Percentiles rank a stretch among this genome's conserved stretches.
phyloP scores from a whole-genome alignment of 2,113 vertebrate genomes.

The Caracal caracal region DNA sequence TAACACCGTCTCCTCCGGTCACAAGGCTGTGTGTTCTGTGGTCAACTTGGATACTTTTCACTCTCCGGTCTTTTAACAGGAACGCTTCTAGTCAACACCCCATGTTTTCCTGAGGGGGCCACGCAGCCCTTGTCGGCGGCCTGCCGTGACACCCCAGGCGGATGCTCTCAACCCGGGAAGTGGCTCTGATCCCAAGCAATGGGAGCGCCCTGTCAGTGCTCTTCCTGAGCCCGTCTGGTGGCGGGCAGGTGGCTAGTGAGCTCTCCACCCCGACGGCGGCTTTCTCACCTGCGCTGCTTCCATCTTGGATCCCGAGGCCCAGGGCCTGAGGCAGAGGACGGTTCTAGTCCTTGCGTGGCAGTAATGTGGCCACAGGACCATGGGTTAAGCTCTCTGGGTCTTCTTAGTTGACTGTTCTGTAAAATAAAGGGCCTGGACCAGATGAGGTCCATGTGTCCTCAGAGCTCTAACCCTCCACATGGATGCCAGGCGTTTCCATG shows the following conservation, averaged over 20 bases:
- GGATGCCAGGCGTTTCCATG: accelerated
- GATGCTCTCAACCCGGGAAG: not conserved
- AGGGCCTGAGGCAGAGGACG: not conserved
- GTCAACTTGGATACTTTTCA: not conserved
- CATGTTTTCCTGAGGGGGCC: not conserved
- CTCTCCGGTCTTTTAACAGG: slow-evolving; percentile 9
- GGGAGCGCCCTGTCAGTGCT: not conserved
- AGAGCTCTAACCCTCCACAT: accelerated
- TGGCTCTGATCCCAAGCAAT: not conserved
- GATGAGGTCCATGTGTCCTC: not conserved
- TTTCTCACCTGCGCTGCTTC: not conserved
- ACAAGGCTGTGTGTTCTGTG: not conserved
- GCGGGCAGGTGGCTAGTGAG: accelerated
- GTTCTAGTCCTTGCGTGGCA: not conserved
- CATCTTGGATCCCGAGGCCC: not conserved
- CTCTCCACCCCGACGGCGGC: not conserved
- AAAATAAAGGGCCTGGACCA: not conserved
- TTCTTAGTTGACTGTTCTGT: not conserved
- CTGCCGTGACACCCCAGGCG: not conserved
- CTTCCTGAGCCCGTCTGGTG: not conserved
- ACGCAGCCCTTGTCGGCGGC: not conserved
- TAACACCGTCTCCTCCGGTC: not conserved
- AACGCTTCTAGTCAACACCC: not conserved
- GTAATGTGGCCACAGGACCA: not conserved
- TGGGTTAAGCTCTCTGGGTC: not conserved